A percentile compares a stretch with the other conserved stretches of the same genome.
phyloP scores from a whole-genome alignment of 2,113 vertebrate species.

The Gallinago media region DNA sequence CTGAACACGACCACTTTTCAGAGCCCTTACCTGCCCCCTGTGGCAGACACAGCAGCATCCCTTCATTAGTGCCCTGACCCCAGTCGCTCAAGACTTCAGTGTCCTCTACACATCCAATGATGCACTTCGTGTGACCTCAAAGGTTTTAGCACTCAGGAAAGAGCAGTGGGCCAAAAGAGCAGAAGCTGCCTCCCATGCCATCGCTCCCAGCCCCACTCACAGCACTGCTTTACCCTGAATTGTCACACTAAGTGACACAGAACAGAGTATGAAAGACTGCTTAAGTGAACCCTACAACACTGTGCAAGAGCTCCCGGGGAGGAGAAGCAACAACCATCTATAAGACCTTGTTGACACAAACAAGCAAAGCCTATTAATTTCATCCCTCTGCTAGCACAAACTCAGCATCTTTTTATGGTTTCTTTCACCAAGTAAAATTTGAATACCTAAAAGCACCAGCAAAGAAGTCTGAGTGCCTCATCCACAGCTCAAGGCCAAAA shows the following conservation, averaged over 20 bases:
- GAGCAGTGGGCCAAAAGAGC: not conserved
- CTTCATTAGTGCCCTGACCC: not conserved
- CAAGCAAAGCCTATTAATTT: not conserved
- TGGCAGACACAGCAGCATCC: not conserved
- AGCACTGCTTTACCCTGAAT: not conserved
- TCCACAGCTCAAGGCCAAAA: not conserved
- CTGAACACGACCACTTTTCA: not conserved
- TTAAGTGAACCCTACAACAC: not conserved
- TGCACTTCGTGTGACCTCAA: not conserved
- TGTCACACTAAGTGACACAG: not conserved
- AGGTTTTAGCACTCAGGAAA: not conserved
- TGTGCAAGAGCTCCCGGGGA: fast-evolving
- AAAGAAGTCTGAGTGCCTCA: not conserved
- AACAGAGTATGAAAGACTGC: not conserved
- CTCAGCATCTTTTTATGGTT: not conserved
- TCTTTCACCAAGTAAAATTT: not conserved
- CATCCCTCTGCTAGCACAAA: not conserved
- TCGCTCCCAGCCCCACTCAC: not conserved
- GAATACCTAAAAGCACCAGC: not conserved
- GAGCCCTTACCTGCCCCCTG: not conserved
- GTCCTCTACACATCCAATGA: not conserved
- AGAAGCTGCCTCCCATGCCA: not conserved
- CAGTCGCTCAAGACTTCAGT: not conserved
- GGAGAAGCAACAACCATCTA: not conserved
- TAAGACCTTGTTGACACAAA: not conserved